Evolutionary conservation across 2,888 invertebrate genomes (phyloP).

Genomic region (Agrotis exclamationis): DNA sequence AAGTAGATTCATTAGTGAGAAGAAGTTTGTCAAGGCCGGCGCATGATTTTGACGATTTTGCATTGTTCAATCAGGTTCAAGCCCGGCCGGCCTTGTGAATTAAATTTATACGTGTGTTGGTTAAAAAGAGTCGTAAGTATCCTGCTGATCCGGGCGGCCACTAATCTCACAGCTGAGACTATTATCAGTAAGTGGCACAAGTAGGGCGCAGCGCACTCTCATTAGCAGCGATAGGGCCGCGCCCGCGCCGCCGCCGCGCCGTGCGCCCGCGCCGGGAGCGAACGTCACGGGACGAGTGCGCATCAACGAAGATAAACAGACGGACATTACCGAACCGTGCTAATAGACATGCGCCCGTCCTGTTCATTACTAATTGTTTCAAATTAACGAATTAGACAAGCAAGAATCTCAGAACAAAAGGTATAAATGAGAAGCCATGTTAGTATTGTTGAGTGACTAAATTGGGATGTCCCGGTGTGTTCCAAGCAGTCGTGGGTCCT

Average conservation of each 20-base stretch:
- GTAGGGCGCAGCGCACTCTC: constrained; percentile 10
- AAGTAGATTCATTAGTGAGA: no score
- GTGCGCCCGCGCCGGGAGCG: not conserved
- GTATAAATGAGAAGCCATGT: not conserved
- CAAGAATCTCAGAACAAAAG: not conserved
- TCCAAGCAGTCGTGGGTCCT: no score
- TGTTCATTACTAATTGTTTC: constrained; percentile 19
- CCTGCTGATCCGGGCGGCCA: not conserved
- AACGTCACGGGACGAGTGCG: constrained; percentile 6
- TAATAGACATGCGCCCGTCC: constrained; percentile 28
- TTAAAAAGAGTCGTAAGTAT: not conserved
- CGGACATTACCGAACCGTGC: constrained; percentile 46
- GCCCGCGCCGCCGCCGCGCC: no score
- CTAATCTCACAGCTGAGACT: not conserved
- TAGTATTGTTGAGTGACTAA: not conserved
- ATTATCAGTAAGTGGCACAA: constrained; percentile 14
- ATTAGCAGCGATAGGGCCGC: constrained; percentile 16
- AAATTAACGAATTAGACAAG: constrained; percentile 1
- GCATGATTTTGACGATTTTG: no score
- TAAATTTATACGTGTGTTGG: no score
- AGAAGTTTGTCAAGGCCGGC: no score
- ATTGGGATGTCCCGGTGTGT: no score
- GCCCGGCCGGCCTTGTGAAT: no score
- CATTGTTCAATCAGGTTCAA: no score
- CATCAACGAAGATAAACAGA: constrained; percentile 47